phyloP scores from a whole-genome alignment of 1,140 invertebrate species.

The Neodiprion fabricii region DNA sequence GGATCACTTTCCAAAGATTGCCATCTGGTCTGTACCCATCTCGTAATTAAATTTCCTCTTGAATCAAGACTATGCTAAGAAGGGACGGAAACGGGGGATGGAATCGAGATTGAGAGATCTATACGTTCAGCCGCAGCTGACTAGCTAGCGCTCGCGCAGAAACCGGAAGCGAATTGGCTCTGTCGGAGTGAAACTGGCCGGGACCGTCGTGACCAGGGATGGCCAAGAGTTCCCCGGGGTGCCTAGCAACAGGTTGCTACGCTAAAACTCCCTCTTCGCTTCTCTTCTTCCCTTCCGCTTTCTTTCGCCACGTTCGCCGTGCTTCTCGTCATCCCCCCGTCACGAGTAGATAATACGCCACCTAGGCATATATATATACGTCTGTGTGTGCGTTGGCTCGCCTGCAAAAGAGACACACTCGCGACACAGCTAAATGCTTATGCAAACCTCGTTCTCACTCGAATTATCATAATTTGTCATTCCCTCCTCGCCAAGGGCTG shows the following conservation, averaged over 20 bases:
- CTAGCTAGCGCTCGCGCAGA: not conserved
- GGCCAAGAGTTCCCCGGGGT: slow-evolving; percentile 50
- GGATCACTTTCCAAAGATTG: not conserved
- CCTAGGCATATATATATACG: no score
- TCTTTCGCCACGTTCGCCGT: not conserved
- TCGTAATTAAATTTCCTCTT: not conserved
- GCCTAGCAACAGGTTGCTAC: slow-evolving; percentile 60
- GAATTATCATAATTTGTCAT: no score
- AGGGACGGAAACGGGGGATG: no score
- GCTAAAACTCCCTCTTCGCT: slow-evolving; percentile 45
- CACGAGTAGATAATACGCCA: no score
- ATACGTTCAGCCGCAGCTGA: not conserved
- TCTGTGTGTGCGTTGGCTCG: no score
- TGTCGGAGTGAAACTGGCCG: not conserved
- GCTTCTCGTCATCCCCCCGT: not conserved
- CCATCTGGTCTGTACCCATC: not conserved
- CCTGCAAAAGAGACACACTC: no score
- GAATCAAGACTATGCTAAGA: not conserved
- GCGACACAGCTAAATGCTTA: no score
- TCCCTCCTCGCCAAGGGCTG: no score
- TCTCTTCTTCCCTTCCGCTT: not conserved
- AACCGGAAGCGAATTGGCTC: slow-evolving; percentile 4
- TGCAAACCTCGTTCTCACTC: no score
- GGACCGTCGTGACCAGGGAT: slow-evolving; percentile 25
- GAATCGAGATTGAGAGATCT: not conserved